Evolutionary conservation across 1,140 invertebrate genomes (phyloP), one percentile per base, ranked within the genome.

Genomic region (Globodera rostochiensis): DNA sequence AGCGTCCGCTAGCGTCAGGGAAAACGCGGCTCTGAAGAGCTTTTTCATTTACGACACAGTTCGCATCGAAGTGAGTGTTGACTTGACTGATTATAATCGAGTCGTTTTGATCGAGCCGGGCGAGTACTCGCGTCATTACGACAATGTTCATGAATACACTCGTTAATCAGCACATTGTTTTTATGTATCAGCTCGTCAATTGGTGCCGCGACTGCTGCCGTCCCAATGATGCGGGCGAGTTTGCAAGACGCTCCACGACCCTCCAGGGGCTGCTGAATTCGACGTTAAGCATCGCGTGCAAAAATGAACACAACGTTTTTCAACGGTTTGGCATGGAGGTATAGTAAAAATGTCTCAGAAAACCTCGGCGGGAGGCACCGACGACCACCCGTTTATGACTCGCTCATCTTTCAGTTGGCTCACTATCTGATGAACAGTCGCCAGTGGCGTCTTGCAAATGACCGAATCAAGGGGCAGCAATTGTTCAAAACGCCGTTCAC

Each of bases 21-120:
- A 69, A 80, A 80, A 83, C 36, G n/a, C 49, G 45, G 81, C 82
- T 9, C 47, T 84, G 49, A 21, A 77, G 45, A 70, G 25, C 57
- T 69, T 83, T 21, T 71, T 84, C 21, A 60, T 70, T 25, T 83
- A 53, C 21, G 82, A 83, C 77, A 57, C 73, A 5, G 76, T 83
- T 53, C 83, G 82, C 8, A 74, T 83, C 7, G 82, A 73, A 60
- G 82, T 83, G 60, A 66, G 25, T 45, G 50, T 69, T 45, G 15
- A 25, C n/a, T 71, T 15, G 15, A 8, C 13, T 79, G 25, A 13
- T 78, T 36, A 21, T 74, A 25, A 19, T 53, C 5, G 70, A 13
- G 15, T 77, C 46, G 73, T 60, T 46, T 49, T 74, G 46, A 36
- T 36, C 36, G 36, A 36, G 3, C 3, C 36, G 36, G 36, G 36